These are phyloP conservation scores for Intellagama lesueurii DNA, from an alignment of 2,797 vertebrate species.

Conservation along the genomic window DNA sequence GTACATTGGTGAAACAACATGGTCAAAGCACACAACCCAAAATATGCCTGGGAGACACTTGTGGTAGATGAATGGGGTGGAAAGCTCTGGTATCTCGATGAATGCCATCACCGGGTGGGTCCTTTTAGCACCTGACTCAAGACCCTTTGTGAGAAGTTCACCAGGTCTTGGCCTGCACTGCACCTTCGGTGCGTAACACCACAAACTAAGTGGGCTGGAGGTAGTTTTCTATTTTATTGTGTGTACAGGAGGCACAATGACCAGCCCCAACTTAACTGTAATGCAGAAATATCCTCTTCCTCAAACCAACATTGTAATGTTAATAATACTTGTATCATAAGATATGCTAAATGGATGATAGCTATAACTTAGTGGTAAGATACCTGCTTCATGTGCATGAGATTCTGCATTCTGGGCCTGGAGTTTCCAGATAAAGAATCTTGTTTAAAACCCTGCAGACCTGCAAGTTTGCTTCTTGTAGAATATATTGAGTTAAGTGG, in stretches of 20 bases:
- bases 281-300: not conserved
- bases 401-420: not conserved
- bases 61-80: not conserved
- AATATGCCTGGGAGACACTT: not conserved
- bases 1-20: too few species aligned
- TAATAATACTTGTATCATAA: not conserved
- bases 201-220: not conserved
- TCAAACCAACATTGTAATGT: not conserved
- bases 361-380: not conserved
- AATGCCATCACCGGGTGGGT: not conserved
- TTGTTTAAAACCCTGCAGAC: too few species aligned
- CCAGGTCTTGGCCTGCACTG: too few species aligned
- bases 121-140: not conserved
- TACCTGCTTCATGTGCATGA: not conserved
- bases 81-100: not conserved
- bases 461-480: too few species aligned
- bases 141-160: too few species aligned
- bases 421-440: not conserved
- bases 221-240: too few species aligned
- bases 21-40: not conserved
- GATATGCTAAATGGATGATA: not conserved
- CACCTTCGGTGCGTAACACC: not conserved
- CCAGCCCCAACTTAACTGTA: not conserved
- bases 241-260: too few species aligned
- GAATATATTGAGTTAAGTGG: too few species aligned